Evolutionary conservation across 2,113 vertebrate genomes (phyloP).

Genomic region (Halichoerus grypus): DNA sequence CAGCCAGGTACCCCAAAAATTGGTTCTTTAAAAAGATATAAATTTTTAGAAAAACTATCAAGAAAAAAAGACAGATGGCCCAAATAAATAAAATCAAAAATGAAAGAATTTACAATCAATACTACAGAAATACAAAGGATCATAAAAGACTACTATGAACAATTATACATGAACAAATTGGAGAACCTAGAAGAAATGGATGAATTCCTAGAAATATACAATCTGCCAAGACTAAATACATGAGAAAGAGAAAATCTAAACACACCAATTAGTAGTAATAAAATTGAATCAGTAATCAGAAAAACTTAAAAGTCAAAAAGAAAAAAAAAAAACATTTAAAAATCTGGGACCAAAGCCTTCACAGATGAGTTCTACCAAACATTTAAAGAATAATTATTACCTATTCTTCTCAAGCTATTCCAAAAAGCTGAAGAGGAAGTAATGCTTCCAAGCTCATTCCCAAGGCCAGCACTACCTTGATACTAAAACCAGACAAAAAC

Average conservation of each 20-base stretch:
- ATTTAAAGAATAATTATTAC: not conserved
- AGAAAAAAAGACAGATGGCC: not conserved
- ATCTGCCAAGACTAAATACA: not conserved
- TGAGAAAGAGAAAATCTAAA: not conserved
- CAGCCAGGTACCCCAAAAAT: not conserved
- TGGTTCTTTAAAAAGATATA: not conserved
- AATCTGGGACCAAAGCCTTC: not conserved
- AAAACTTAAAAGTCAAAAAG: not conserved
- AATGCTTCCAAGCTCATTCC: not conserved
- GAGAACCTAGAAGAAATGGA: not conserved
- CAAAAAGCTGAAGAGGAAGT: not conserved
- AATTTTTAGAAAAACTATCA: not conserved
- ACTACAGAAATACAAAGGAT: not conserved
- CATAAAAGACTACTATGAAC: not conserved
- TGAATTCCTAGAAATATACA: not conserved
- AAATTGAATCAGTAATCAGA: not conserved
- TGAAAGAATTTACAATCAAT: not conserved
- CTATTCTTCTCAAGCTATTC: not conserved
- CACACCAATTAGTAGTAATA: not conserved
- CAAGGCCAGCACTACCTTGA: not conserved
- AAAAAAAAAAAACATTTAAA: not conserved
- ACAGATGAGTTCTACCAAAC: not conserved
- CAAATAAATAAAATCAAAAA: not conserved
- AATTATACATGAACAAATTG: not conserved
- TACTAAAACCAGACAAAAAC: not conserved